Percentiles rank a stretch among this genome's conserved stretches.
Conservation (phyloP, 2,888 invertebrate genomes). For the Galeopsomyia nigrocyanea region DNA sequence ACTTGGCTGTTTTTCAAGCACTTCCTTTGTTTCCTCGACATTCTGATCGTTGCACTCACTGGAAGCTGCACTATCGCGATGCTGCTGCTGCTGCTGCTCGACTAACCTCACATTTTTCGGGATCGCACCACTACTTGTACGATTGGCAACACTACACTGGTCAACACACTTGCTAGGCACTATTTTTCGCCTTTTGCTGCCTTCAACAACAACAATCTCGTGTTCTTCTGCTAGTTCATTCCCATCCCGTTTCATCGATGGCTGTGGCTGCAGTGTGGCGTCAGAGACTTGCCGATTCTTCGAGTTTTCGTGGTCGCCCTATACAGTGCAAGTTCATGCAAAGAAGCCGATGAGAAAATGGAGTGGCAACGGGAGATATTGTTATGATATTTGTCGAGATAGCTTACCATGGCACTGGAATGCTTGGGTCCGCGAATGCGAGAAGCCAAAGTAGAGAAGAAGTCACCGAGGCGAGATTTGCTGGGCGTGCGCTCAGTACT, state of each 20-base stretch:
- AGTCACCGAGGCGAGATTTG: constrained; percentile 29
- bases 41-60: too few species aligned
- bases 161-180: not conserved
- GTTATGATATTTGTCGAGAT: not conserved
- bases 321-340: too few species aligned
- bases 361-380: too few species aligned
- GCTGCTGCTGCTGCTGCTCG: too few species aligned
- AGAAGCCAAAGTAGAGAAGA: constrained; percentile 21
- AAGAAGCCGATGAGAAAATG: too few species aligned
- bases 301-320: too few species aligned
- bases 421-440: constrained; percentile 23
- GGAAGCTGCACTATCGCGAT: too few species aligned
- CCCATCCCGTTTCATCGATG: not conserved
- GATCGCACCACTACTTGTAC: too few species aligned
- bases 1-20: too few species aligned
- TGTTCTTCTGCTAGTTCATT: not conserved
- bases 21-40: too few species aligned
- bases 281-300: too few species aligned
- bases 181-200: constrained; percentile 23
- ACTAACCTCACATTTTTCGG: too few species aligned
- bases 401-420: constrained; percentile 13
- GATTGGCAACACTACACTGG: not conserved
- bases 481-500: not conserved
- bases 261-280: not conserved
- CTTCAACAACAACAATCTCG: not conserved